These are phyloP conservation scores for Campoletis raptor DNA, from an alignment of 2,888 invertebrate genomes.

Conservation along the genomic window DNA sequence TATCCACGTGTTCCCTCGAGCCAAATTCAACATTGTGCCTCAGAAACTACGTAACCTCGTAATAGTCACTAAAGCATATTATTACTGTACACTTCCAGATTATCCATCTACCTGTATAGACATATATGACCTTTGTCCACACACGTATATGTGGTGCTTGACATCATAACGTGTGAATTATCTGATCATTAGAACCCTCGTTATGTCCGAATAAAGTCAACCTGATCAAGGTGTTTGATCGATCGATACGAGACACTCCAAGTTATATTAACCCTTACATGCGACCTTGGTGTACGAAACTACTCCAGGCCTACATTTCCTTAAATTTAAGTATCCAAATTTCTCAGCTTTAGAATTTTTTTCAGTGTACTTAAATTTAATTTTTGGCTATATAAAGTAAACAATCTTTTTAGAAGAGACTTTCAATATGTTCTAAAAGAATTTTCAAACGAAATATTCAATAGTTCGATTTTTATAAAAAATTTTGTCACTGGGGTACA, in stretches of 20 bases:
- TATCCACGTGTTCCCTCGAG: conserved; percentile 36
- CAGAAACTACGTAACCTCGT: conserved; percentile 4
- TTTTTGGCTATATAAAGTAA: too few relatives aligned
- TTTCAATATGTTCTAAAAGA: too few relatives aligned
- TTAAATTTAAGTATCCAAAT: too few relatives aligned
- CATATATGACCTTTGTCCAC: neutral
- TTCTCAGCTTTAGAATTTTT: too few relatives aligned
- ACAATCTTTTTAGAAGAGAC: too few relatives aligned
- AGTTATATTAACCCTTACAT: neutral
- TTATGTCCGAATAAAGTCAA: conserved; percentile 15
- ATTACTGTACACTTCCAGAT: neutral
- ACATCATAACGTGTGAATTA: conserved; percentile 39
- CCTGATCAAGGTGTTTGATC: conserved; percentile 11
- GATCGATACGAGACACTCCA: neutral
- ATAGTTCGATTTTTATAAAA: too few relatives aligned
- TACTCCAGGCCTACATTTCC: too few relatives aligned
- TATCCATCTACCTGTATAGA: neutral
- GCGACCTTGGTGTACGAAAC: too few relatives aligned
- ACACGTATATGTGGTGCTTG: neutral
- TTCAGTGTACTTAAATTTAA: too few relatives aligned
- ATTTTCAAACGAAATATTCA: too few relatives aligned
- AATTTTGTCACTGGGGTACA: too few relatives aligned
- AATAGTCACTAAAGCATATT: neutral
- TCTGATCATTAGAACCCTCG: conserved; percentile 32
- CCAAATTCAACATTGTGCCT: conserved; percentile 18